Base-by-base conservation (phyloP, 2,888 invertebrate genomes). In the Drosophila formosana region DNA sequence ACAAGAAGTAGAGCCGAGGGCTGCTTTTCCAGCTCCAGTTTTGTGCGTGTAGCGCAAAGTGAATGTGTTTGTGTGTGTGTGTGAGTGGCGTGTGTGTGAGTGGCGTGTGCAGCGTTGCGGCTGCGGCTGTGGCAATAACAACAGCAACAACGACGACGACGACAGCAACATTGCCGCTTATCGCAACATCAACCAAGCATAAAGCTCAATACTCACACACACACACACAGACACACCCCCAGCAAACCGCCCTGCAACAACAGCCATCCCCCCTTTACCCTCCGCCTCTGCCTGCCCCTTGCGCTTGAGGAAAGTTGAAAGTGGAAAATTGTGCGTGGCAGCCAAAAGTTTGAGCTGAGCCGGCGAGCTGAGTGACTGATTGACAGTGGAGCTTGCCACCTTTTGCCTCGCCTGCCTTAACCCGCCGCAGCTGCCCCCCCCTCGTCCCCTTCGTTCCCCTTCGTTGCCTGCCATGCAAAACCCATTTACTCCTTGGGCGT, bases 121-220 rank as follows among this genome's bases (percentile, higher is more conserved):
- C 83, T 80, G 75, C 66, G 72, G 77, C 84, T 72, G 63, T 50
- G 80, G 66, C 82, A 79, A 58, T 68, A 75, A 53, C 66, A 69
- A 55, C 62, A 47, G 46, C 55, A 55, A 8, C 58, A 50, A 43
- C 52, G 11, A 58, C 57, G 43, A 52, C 37, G 49, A 32, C 66
- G 56, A 60, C 72, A 66, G 63, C 81, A 72, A 76, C 79, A 67
- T 72, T 71, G 82, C 82, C 71, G 87, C 85, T 85, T 85, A 85
- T 85, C 85, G 85, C 85, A 87, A 85, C 85, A 85, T 87, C 87
- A 85, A 80, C 87, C 85, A 85, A 85, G 85, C 85, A 87, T 80
- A 80, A 83, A 83, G 83, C 83, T 80, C 80, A 83, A 73, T 75
- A 72, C 68, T 30, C 18, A 63, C 72, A 53, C 63, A 63, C 46